Percentiles rank a stretch among this genome's conserved stretches.
Conservation (phyloP, 2,888 invertebrate genomes). For the Nephrotoma flavescens region DNA sequence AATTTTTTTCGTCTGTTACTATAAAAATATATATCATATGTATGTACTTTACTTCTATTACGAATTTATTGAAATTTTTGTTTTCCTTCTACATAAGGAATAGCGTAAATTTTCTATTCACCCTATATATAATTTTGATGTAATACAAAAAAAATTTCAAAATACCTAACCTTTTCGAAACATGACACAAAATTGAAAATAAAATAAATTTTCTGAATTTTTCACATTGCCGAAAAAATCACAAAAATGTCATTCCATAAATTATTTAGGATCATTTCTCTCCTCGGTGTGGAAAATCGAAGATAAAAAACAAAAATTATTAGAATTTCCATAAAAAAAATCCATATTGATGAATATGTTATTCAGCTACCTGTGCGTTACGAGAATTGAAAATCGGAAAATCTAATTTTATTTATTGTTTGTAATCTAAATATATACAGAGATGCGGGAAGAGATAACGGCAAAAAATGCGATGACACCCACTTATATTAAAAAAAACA, state of each 20-base stretch:
- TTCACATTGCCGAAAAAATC: background rate
- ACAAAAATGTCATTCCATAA: background rate
- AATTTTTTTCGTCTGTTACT: background rate
- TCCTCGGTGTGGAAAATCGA: background rate
- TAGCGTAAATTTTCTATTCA: background rate
- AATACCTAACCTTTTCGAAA: background rate
- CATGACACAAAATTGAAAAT: background rate
- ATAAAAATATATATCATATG: background rate
- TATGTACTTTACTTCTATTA: too few species aligned
- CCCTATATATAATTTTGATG: background rate
- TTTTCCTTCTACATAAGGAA: background rate
- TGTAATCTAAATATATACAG: background rate
- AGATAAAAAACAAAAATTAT: background rate
- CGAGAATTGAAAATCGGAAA: background rate
- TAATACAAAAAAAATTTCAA: background rate
- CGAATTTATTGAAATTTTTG: too few species aligned
- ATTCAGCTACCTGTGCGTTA: background rate
- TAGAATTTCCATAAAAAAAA: background rate
- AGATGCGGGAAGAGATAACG: too few species aligned
- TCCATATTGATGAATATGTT: background rate
- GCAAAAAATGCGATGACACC: background rate
- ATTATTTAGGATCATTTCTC: background rate
- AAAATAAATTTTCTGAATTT: background rate
- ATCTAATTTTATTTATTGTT: background rate
- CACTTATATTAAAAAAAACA: background rate